Evolutionary conservation across 2,888 invertebrate species (phyloP), one percentile per base, ranked within the genome.

Genomic region (Parnassius orleans): DNA sequence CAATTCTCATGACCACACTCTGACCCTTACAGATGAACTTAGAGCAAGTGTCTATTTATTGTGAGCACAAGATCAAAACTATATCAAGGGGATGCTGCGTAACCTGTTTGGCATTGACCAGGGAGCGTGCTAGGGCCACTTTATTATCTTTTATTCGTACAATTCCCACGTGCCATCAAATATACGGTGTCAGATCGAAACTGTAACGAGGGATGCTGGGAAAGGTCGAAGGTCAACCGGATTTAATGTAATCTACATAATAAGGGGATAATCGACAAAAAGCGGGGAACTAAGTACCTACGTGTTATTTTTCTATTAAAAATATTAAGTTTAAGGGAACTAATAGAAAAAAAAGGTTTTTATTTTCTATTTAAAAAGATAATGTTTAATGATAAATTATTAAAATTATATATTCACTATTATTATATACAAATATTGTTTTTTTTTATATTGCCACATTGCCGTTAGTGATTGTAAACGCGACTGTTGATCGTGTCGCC

Each of bases 121-220:
- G 41, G 19, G 15, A 14, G 47, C 12, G 47, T 46, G 47, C 12
- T 47, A 3, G 51, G 65, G 68, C 65, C 65, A 51, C 67, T 67
- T 65, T 44, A 1, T 43, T 51, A 24, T 53, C 42, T 53, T 51
- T 60, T 57, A 53, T 68, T 67, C 24, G 14, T 42, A 68, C 63
- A 60, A 64, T 69, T 64, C 68, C 66, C 71, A 68, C 71, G 70
- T 66, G 64, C 60, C 60, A 46, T 48, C 56, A 41, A n/a, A 14
- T 54, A 57, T 52, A 33, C 48, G 67, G 68, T 67, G 76, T 47
- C 54, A 80, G 80, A 79, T 78, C 68, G 68, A 76, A 81, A 75
- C 66, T 77, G 79, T 78, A 83, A 61, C 79, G 71, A 69, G 80
- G 80, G 84, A 84, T 80, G 82, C 83, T 84, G 83, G 65, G 65